Evolutionary conservation across 2,113 vertebrate genomes (phyloP), one percentile per base, ranked within the genome.

Genomic region (Agapornis roseicollis): DNA sequence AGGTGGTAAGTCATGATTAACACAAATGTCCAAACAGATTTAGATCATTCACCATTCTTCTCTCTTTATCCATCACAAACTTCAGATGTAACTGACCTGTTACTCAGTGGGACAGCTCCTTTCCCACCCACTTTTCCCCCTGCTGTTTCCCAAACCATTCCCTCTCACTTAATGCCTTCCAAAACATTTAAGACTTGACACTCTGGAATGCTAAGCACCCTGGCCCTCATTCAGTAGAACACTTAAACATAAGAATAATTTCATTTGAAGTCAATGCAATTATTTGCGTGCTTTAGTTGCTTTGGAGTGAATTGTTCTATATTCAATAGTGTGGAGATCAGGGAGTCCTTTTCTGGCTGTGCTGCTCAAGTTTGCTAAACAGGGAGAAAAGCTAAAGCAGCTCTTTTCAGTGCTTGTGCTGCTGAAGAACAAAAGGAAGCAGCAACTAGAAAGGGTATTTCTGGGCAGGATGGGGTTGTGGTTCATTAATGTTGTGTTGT

Each of bases 251-350:
- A 69, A 56, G 73, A 92, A 95, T 95, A 93, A 94, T 92, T 96
- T 95, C 56, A 95, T 96, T 94, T 95, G 85, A 96, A 94, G 90
- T 96, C 93, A 87, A 69, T 65, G 80, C 47, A 90, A 90, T 86
- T 93, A 95, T 95, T 96, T 96, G 85, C 90, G 93, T 95, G 77
- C 80, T 96, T 96, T 93, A 89, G 83, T 93, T 93, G 85, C 69
- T 96, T 90, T 94, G 88, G 72, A 92, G 87, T 25, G 85, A 91
- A 71, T 88, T 85, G 27, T 66, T 96, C 73, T 88, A 94, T 95
- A 96, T 95, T 93, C 92, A 94, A 29, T 79, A 90, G 96, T 92
- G 95, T 74, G 95, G 82, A 94, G 90, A 61, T 35, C 82, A 64
- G 14, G 0, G 11, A 88, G 70, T 71, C 80, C 80, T 84, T 81